phyloP scores from a whole-genome alignment of 2,113 vertebrate genomes.

The Rhabdomys dilectus region DNA sequence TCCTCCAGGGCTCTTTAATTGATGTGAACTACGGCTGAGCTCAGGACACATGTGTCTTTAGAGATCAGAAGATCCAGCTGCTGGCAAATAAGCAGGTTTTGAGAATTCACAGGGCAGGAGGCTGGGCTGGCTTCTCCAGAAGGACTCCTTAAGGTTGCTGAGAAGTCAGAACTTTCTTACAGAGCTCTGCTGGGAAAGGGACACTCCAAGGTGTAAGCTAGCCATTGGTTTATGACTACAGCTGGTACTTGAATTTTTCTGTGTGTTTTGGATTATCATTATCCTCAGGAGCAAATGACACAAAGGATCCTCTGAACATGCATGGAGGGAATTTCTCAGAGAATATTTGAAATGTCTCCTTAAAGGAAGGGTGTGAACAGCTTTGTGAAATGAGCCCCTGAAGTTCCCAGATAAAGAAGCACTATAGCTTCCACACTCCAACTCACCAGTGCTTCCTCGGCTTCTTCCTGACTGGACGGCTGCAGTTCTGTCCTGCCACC shows the following conservation, averaged over 20 bases:
- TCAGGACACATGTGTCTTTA: constrained; percentile 9
- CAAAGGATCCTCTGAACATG: constrained; percentile 22
- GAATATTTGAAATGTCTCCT: not conserved
- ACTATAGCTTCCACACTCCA: not conserved
- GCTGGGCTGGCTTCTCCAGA: not conserved
- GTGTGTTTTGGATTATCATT: constrained; percentile 14
- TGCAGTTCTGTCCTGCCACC: not conserved
- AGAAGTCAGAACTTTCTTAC: constrained; percentile 26
- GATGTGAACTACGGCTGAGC: constrained; percentile 48
- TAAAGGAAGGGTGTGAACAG: not conserved
- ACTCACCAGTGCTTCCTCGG: not conserved
- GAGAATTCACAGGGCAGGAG: not conserved
- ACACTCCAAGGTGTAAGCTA: not conserved
- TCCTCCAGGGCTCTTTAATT: constrained; percentile 3
- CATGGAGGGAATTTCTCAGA: not conserved
- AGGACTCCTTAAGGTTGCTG: not conserved
- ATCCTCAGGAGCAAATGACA: not conserved
- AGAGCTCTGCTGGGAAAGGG: constrained; percentile 14
- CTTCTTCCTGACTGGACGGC: not conserved
- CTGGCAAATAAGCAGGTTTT: constrained; percentile 26
- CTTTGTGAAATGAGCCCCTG: not conserved
- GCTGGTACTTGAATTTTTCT: not conserved
- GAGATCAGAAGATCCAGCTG: constrained; percentile 66
- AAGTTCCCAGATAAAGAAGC: not conserved
- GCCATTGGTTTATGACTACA: not conserved